Evolutionary conservation across 2,888 invertebrate genomes (phyloP).

Genomic region (Seira sanloemensis): DNA sequence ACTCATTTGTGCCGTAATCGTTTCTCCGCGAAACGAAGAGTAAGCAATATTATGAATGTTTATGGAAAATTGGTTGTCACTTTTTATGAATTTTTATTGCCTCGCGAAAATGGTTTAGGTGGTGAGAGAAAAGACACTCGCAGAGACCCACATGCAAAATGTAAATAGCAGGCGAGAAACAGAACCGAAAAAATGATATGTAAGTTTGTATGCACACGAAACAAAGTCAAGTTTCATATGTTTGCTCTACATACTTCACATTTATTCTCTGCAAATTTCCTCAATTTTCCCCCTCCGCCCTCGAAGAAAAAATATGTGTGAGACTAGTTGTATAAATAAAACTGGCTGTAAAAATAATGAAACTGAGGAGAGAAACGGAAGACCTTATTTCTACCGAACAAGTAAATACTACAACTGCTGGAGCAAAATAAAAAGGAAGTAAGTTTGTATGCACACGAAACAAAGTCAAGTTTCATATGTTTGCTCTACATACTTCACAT

Average conservation of each 20-base stretch:
- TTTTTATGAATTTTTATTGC: slow-evolving; percentile 35
- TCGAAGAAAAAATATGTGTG: too few relatives aligned
- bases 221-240: background rate
- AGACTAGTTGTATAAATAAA: too few relatives aligned
- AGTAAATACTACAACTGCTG: too few relatives aligned
- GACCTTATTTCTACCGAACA: too few relatives aligned
- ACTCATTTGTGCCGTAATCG: background rate
- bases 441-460: background rate
- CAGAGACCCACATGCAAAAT: background rate
- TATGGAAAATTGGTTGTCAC: slow-evolving; percentile 23
- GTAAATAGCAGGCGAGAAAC: background rate
- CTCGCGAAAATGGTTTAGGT: background rate
- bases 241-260: background rate
- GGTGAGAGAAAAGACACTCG: background rate
- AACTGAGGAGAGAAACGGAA: too few relatives aligned
- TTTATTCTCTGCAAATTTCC: background rate
- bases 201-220: background rate
- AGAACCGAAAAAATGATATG: background rate
- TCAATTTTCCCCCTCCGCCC: background rate
- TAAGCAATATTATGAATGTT: background rate
- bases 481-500: background rate
- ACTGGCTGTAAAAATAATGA: too few relatives aligned
- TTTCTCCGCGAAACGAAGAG: background rate
- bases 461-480: background rate
- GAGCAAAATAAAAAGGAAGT: background rate